Evolutionary conservation across 2,797 vertebrate species (phyloP).

Genomic region (Neopelma chrysocephalum): DNA sequence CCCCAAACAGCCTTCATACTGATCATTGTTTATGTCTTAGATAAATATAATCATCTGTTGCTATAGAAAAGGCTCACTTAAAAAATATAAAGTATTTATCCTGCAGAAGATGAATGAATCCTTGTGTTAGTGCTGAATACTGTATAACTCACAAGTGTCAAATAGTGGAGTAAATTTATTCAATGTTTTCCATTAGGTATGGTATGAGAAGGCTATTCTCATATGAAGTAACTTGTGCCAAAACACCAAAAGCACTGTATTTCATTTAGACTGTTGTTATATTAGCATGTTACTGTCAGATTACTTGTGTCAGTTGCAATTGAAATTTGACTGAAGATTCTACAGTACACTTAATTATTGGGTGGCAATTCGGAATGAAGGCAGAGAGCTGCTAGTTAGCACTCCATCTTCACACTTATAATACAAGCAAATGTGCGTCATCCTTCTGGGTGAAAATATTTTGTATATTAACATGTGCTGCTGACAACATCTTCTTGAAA

Average conservation of each 20-base stretch:
- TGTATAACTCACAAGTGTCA: neutral
- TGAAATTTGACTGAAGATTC: constrained; percentile 41
- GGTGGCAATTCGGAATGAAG: constrained; percentile 15
- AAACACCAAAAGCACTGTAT: constrained; percentile 3
- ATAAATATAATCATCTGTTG: neutral
- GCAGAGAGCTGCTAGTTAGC: constrained; percentile 38
- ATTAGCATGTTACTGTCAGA: constrained; percentile 16
- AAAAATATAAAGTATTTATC: neutral
- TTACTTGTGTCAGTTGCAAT: neutral
- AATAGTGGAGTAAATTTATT: neutral
- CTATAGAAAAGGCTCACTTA: neutral
- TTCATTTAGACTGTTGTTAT: neutral
- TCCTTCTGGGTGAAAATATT: neutral
- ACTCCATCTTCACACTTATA: constrained; percentile 31
- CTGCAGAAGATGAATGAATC: neutral
- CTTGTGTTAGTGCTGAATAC: neutral
- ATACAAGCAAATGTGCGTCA: neutral
- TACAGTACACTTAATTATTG: constrained; percentile 28
- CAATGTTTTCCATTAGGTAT: neutral
- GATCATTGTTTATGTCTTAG: neutral
- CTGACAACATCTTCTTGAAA: neutral
- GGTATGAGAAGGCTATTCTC: constrained; percentile 3
- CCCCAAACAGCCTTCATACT: neutral
- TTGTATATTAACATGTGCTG: neutral
- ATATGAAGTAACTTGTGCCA: neutral